These are phyloP conservation scores for Eristalinus sepulchralis DNA, from an alignment of 2,888 invertebrate genomes.

Conservation along the genomic window DNA sequence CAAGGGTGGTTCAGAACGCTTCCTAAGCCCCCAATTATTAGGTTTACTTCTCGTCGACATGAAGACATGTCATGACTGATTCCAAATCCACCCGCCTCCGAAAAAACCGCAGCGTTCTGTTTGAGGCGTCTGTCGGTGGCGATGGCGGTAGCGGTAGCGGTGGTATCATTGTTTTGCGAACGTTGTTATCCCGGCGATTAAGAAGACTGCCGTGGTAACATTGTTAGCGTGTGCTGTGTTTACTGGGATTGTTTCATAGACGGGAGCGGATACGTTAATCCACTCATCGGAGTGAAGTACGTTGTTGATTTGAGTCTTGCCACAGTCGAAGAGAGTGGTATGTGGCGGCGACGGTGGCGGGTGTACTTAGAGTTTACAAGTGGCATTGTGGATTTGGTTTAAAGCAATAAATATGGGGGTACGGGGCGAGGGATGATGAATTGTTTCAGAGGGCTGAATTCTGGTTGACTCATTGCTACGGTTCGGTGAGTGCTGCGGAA, in stretches of 20 bases:
- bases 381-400: conserved; percentile 8
- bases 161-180: conserved; percentile 50
- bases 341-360: neutral
- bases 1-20: neutral
- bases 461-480: conserved; percentile 24
- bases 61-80: conserved; percentile 11
- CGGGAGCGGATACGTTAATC: conserved; percentile 26
- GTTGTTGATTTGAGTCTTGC: neutral
- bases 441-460: conserved; percentile 24
- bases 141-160: neutral
- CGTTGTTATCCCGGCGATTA: conserved; percentile 63
- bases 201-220: conserved; percentile 62
- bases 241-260: neutral
- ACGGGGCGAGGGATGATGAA: conserved; percentile 20
- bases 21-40: conserved; percentile 47
- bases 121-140: conserved; percentile 27
- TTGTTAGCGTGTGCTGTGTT: conserved; percentile 40
- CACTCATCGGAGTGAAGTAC: conserved; percentile 2
- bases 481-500: conserved; percentile 22
- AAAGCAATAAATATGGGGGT: neutral
- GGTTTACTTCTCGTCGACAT: conserved; percentile 35
- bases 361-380: conserved; percentile 13
- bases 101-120: conserved; percentile 18
- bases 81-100: neutral
- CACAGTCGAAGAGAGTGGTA: neutral